These are phyloP conservation scores for Centruroides vittatus DNA, from an alignment of 1,140 invertebrate genomes.

Conservation along the genomic window DNA sequence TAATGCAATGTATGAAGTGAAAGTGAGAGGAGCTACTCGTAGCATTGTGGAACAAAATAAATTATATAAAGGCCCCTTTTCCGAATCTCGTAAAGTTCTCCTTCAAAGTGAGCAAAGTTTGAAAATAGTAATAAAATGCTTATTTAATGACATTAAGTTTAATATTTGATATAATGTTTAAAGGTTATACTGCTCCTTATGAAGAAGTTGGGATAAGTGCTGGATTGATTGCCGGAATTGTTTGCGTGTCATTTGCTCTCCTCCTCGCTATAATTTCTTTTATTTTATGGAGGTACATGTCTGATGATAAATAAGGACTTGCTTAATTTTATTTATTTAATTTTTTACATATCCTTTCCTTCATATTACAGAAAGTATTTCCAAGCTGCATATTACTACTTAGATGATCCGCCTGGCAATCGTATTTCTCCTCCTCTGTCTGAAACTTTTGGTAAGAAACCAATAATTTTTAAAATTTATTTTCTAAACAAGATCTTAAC, in stretches of 20 bases:
- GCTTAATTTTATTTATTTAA: too few species aligned
- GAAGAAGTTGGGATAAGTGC: constrained; percentile 36
- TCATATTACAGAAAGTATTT: constrained; percentile 45
- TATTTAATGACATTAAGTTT: too few species aligned
- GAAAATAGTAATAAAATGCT: background rate
- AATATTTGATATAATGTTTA: background rate
- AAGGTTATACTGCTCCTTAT: constrained; percentile 3
- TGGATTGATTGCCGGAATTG: constrained; percentile 52
- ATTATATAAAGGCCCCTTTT: constrained; percentile 46
- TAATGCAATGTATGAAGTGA: constrained; percentile 56
- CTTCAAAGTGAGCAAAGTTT: constrained; percentile 41
- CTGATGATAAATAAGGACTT: too few species aligned
- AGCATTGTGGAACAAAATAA: constrained; percentile 46
- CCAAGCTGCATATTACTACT: constrained; percentile 63
- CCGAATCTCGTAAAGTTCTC: constrained; percentile 44
- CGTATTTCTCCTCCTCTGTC: constrained; percentile 26
- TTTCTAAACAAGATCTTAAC: too few species aligned
- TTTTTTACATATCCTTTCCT: too few species aligned
- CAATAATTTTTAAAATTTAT: background rate
- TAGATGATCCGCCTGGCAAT: constrained; percentile 51
- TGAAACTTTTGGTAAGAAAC: constrained; percentile 17
- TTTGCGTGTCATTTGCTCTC: constrained; percentile 53
- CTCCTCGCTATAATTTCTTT: constrained; percentile 52
- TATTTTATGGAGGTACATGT: constrained; percentile 44
- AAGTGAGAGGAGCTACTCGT: constrained; percentile 49